phyloP scores from a whole-genome alignment of 2,888 invertebrate species.

The Andricus quercusramuli region DNA sequence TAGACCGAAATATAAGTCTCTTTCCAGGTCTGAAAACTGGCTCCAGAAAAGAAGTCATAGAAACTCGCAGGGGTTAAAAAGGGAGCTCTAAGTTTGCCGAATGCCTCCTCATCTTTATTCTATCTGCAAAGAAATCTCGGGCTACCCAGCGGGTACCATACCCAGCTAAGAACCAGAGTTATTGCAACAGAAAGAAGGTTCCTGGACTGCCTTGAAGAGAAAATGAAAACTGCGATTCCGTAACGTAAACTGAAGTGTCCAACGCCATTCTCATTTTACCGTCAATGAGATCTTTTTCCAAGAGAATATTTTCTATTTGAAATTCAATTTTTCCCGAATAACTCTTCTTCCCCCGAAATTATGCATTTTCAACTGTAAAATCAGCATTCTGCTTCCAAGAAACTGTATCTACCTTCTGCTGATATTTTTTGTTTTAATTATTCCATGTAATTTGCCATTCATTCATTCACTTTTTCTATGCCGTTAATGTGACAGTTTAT shows the following conservation, averaged over 20 bases:
- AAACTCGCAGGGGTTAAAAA: slow-evolving; percentile 60
- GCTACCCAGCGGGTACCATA: slow-evolving; percentile 3
- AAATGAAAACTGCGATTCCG: slow-evolving; percentile 39
- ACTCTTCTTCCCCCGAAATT: background rate
- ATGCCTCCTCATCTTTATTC: slow-evolving; percentile 72
- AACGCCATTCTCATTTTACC: slow-evolving; percentile 25
- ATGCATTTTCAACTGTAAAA: slow-evolving; percentile 28
- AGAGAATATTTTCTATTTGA: slow-evolving; percentile 19
- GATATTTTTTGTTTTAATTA: background rate
- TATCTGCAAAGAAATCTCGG: slow-evolving; percentile 70
- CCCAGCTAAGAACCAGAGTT: slow-evolving; percentile 53
- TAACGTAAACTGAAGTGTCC: slow-evolving; percentile 37
- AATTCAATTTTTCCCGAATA: slow-evolving; percentile 5
- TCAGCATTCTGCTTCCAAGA: slow-evolving; percentile 33
- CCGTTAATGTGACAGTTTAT: too few relatives aligned
- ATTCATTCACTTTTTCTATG: too few relatives aligned
- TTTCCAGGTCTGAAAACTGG: slow-evolving; percentile 49
- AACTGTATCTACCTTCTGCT: slow-evolving; percentile 28
- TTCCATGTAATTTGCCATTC: background rate
- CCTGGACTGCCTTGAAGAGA: slow-evolving; percentile 26
- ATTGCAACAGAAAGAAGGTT: slow-evolving; percentile 49
- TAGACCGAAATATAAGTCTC: slow-evolving; percentile 64
- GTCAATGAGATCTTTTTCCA: slow-evolving; percentile 32
- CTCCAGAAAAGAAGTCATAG: slow-evolving; percentile 65
- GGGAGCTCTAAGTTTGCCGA: slow-evolving; percentile 63